Base-by-base conservation (phyloP, 2,888 invertebrate species). In the Erebia aethiops region DNA sequence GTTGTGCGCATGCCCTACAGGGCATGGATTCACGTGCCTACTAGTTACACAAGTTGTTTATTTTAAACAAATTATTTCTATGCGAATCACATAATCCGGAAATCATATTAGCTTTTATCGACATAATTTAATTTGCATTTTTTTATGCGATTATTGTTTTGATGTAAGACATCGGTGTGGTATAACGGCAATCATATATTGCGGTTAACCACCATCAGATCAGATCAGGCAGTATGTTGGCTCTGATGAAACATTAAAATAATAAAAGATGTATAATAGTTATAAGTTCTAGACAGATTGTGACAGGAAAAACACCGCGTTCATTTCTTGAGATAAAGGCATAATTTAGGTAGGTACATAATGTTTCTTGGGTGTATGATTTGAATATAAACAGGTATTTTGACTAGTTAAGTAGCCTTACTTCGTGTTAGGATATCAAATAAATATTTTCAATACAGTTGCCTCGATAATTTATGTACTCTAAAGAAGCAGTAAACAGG, bases 261-360 rank as follows among this genome's bases (percentile, higher is more conserved):
- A 35, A 35, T 7, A 35, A 35, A 7, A 35, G 1, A 1, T 11
- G 10, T 43, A 18, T 18, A 52, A 9, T 8, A 9, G 7, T 18
- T 10, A 54, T 8, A 16, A 0, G 0, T 62, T 49, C 11, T 8
- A 21, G 18, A 35, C 43, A 11, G 13, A 11, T 9, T 1, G 18
- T 13, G 46, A 49, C 21, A 46, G 62, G 62, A 62, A 62, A 62
- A 62, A 46, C 21, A 62, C 62, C 7, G 49, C 62, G 14, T 21
- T 14, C 49, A 62, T 62, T 62, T 62, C 62, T 18, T 62, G 62
- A 21, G 62, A 62, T 49, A 35, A 61, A 61, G 5, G 11, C 43
- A 16, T 62, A 51, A 8, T 52, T 52, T 26, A 54, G 51, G 13
- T n/a, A 51, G 1, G 3, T 51, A 54, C 18, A 16, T 51, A 21